Percentiles rank a stretch among this genome's conserved stretches.
phyloP scores from a whole-genome alignment of 2,113 vertebrate species.

The Ceratotherium simum region DNA sequence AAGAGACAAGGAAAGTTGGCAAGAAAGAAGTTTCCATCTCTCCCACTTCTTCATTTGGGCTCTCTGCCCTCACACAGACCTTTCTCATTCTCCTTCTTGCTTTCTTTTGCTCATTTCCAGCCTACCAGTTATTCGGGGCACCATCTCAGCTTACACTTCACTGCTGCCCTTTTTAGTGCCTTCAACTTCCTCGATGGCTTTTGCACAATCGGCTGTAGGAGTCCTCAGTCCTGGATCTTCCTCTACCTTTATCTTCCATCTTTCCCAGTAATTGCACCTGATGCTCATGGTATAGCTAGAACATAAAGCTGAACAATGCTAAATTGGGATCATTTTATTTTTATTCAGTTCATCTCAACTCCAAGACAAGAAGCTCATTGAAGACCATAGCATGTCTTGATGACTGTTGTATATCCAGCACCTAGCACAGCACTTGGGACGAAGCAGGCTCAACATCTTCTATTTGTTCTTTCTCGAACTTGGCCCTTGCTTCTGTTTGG shows the following conservation, averaged over 20 bases:
- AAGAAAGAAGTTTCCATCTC: not conserved
- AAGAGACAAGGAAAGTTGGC: not conserved
- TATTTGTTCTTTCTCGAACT: not conserved
- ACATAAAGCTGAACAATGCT: not conserved
- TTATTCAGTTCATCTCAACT: not conserved
- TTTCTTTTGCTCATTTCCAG: not conserved
- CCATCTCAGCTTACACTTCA: not conserved
- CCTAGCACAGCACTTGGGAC: not conserved
- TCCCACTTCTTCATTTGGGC: not conserved
- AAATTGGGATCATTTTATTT: not conserved
- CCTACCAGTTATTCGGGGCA: not conserved
- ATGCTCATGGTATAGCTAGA: not conserved
- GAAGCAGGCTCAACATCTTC: not conserved
- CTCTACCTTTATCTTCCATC: not conserved
- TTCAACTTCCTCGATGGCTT: rapidly evolving
- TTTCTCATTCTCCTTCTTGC: not conserved
- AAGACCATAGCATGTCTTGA: not conserved
- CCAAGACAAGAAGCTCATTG: not conserved
- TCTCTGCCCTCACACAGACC: not conserved
- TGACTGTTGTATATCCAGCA: not conserved
- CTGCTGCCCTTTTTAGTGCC: not conserved
- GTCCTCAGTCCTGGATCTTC: not conserved
- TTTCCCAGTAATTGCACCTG: not conserved
- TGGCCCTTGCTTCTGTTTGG: not conserved
- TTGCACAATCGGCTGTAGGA: rapidly evolving